Evolutionary conservation across 37 sponge, comb jelly and placozoan genomes (phyloP), one percentile per base, ranked within the genome.

Genomic region (Dysidea cf. avara): DNA sequence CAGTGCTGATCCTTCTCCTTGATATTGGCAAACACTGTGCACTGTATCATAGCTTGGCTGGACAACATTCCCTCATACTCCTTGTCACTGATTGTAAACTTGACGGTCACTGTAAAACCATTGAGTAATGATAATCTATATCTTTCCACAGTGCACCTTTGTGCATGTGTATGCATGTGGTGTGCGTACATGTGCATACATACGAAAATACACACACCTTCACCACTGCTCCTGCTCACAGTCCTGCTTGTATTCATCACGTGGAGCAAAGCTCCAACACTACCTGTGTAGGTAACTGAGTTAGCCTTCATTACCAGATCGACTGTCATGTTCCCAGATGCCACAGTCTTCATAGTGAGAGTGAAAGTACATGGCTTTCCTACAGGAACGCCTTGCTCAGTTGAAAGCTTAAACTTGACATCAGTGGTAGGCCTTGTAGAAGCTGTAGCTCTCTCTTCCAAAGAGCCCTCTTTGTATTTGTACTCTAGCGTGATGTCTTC

Each of bases 401-500:
- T 24, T 39, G 22, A 16, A 46, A 82, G 69, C 18, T 61, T 39
- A 22, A 77, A 69, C 3, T 32, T 53, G 5, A 88, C 56, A 60
- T 77, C 64, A 18, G 69, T 20, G 25, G 75, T 81, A 68, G 79
- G 52, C 2, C 21, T 21, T 54, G 9, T 9, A 43, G 46, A 5
- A 43, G 46, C 46, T 26, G 94, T 79, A 2, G 66, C 65, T 28
- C 96, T 55, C 72, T 96, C 96, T 66, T 69, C 56, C 11, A 52
- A 68, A 43, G 70, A 56, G 0, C 92, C 96, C 56, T 96, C 96
- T 35, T 69, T 51, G 50, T 86, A 77, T 76, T 96, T 96, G 80
- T 96, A 96, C 58, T 81, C 49, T 46, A 75, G 56, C 14, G 96
- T 96, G 53, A 96, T 43, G 58, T 96, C 96, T 39, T 83, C 87